Percentiles rank a stretch among this genome's conserved stretches.
phyloP scores from a whole-genome alignment of 1,140 invertebrate genomes.

The Charaxes varanes region DNA sequence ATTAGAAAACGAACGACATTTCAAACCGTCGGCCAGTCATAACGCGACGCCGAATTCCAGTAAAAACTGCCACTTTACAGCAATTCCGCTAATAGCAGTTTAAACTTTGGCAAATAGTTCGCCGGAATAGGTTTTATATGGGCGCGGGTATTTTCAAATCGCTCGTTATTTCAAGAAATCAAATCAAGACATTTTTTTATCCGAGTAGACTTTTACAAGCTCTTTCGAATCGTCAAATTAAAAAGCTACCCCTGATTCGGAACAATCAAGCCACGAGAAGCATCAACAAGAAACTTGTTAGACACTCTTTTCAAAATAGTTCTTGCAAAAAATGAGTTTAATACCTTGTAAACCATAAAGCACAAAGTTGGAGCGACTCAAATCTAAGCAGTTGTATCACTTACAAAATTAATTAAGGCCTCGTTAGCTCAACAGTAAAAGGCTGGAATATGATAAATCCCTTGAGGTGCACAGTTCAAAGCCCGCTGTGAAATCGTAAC shows the following conservation, averaged over 20 bases:
- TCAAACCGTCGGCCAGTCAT: slow-evolving; percentile 14
- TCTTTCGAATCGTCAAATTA: background rate
- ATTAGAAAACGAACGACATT: slow-evolving; percentile 10
- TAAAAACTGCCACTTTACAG: slow-evolving; percentile 22
- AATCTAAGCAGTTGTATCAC: too few relatives aligned
- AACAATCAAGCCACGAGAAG: too few relatives aligned
- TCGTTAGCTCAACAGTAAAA: too few relatives aligned
- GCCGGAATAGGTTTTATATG: slow-evolving; percentile 19
- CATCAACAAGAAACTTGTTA: too few relatives aligned
- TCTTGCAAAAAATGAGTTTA: too few relatives aligned
- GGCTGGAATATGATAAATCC: too few relatives aligned
- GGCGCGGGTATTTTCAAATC: slow-evolving; percentile 10
- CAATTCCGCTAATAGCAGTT: slow-evolving; percentile 26
- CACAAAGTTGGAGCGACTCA: too few relatives aligned
- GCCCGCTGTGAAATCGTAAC: too few relatives aligned
- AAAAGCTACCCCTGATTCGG: background rate
- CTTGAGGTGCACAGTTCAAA: too few relatives aligned
- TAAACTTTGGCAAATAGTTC: slow-evolving; percentile 28
- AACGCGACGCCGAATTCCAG: slow-evolving; percentile 11
- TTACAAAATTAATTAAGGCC: too few relatives aligned
- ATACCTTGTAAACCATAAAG: too few relatives aligned
- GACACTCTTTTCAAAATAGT: too few relatives aligned
- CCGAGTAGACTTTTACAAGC: slow-evolving; percentile 3
- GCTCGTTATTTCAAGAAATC: slow-evolving; percentile 5
- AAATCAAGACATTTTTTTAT: background rate